Conservation (phyloP, 2,113 vertebrate genomes). For the Rhabdomys dilectus region DNA sequence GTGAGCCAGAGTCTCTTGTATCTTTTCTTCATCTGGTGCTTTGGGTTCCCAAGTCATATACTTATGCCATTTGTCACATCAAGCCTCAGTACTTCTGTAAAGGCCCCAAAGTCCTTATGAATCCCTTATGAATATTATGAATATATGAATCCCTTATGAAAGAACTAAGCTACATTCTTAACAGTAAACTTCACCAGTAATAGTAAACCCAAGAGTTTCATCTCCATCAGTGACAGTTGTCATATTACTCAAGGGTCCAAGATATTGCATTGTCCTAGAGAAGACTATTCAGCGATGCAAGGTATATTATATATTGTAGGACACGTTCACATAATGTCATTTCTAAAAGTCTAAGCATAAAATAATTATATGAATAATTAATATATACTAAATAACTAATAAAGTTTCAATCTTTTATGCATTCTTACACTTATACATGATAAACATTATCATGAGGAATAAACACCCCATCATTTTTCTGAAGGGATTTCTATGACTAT, state of each 20-base stretch:
- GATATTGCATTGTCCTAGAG: background rate
- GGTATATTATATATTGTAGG: background rate
- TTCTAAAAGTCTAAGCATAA: background rate
- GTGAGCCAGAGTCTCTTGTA: background rate
- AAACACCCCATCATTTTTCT: background rate
- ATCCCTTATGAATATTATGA: background rate
- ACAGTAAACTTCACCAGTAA: too few species aligned
- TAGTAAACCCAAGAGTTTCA: too few species aligned
- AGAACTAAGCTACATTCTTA: too few species aligned
- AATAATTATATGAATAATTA: background rate
- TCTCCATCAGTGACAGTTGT: too few species aligned
- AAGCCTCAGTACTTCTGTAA: background rate
- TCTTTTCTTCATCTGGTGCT: background rate
- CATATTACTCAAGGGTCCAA: background rate
- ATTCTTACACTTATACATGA: conserved; percentile 7
- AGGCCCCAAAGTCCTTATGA: background rate
- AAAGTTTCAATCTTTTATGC: background rate
- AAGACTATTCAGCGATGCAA: background rate
- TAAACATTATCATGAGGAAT: background rate
- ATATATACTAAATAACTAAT: background rate
- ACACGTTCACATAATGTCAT: background rate
- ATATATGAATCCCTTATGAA: too few species aligned
- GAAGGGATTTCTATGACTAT: background rate
- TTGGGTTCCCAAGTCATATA: background rate
- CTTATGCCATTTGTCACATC: background rate